These are phyloP conservation scores for Chloebia gouldiae DNA, from an alignment of 2,113 vertebrate species.

Conservation along the genomic window DNA sequence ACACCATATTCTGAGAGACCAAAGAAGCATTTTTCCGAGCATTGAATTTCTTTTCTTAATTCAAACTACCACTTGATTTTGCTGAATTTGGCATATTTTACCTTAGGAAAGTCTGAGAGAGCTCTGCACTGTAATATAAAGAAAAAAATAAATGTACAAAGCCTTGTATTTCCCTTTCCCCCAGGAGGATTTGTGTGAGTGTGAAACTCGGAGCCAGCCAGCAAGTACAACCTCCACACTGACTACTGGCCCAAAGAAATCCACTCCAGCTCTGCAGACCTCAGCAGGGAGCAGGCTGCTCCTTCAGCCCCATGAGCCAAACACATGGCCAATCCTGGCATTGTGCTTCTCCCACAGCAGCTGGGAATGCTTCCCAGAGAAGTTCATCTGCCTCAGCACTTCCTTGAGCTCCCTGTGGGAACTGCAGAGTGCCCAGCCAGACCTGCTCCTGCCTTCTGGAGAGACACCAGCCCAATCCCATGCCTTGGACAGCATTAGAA, in stretches of 20 bases:
- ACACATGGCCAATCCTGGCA: background rate
- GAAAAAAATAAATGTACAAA: background rate
- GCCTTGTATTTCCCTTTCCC: background rate
- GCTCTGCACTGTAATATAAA: background rate
- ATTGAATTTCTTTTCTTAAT: background rate
- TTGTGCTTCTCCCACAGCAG: background rate
- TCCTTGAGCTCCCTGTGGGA: background rate
- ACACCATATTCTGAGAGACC: background rate
- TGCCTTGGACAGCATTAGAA: accelerated
- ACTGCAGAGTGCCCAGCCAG: background rate
- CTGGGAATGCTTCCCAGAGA: background rate
- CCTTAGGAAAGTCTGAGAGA: background rate
- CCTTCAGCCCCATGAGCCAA: background rate
- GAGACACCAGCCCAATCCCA: background rate
- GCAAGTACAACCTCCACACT: background rate
- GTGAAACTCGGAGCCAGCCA: background rate
- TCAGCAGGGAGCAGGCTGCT: background rate
- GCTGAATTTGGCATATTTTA: background rate
- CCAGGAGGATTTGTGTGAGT: background rate
- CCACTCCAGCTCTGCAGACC: background rate
- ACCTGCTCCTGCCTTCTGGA: background rate
- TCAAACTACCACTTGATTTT: background rate
- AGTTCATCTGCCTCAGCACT: background rate
- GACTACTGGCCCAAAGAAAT: background rate
- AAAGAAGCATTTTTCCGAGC: background rate